Percentiles rank a stretch among this genome's conserved stretches.
Conservation (phyloP, 92 coral and sea anemone genomes). For the Umimayanthus kanabou region DNA sequence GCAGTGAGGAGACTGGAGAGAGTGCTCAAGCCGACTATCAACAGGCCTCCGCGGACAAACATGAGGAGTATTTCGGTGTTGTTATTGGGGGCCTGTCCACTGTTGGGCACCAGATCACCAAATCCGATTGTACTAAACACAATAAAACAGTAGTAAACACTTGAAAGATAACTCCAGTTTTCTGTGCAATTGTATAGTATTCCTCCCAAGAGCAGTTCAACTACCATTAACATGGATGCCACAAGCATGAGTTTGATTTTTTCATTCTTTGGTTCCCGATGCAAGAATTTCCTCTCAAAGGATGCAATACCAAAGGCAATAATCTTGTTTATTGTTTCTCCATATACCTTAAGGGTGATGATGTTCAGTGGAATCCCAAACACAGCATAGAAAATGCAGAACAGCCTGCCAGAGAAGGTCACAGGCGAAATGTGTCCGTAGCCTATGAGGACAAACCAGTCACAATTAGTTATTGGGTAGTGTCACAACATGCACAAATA, state of each 20-base stretch:
- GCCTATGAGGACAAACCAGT: conserved; percentile 30
- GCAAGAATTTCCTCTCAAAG: conserved; percentile 42
- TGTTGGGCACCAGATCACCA: conserved; percentile 62
- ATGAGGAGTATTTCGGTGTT: conserved; percentile 38
- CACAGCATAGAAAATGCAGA: conserved; percentile 58
- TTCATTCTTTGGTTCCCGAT: conserved; percentile 38
- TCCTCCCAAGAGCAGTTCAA: conserved; percentile 54
- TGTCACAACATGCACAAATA: neutral
- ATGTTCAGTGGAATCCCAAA: conserved; percentile 57
- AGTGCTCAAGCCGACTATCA: conserved; percentile 51
- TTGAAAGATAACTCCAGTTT: conserved; percentile 57
- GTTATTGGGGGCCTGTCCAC: conserved; percentile 50
- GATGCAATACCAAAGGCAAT: conserved; percentile 14
- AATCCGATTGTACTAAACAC: conserved; percentile 63
- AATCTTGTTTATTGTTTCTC: conserved; percentile 47
- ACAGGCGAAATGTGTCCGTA: conserved; percentile 61
- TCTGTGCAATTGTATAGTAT: conserved; percentile 53
- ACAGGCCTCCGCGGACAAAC: conserved; percentile 47
- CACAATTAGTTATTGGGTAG: too few relatives aligned
- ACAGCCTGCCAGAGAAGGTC: conserved; percentile 52
- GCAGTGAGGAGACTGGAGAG: conserved; percentile 63
- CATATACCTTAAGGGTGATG: conserved; percentile 50
- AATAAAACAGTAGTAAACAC: conserved; percentile 64
- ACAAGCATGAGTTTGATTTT: conserved; percentile 53
- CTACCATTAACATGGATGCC: conserved; percentile 34